phyloP scores from a whole-genome alignment of 2,113 vertebrate species.

The human region GRCh38 chr5:142675501-142676000 shows the following conservation, averaged over 20 bases:
- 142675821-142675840: background rate
- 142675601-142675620: background rate
- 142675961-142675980: background rate
- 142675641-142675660: background rate
- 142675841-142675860: background rate
- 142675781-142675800: background rate
- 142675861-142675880: background rate
- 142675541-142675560: background rate
- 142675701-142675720: background rate
- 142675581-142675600: background rate
- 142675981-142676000: background rate
- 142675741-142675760: background rate
- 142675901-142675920: background rate
- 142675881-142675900: accelerated
- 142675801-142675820: background rate
- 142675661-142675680: background rate
- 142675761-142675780: background rate
- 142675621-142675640: background rate
- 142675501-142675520: background rate
- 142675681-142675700: background rate
- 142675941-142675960: background rate
- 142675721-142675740: accelerated
- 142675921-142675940: background rate
- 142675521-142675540: background rate
- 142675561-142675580: background rate